Conservation (phyloP, 2,797 vertebrate species). For the Eleutherodactylus coqui region DNA sequence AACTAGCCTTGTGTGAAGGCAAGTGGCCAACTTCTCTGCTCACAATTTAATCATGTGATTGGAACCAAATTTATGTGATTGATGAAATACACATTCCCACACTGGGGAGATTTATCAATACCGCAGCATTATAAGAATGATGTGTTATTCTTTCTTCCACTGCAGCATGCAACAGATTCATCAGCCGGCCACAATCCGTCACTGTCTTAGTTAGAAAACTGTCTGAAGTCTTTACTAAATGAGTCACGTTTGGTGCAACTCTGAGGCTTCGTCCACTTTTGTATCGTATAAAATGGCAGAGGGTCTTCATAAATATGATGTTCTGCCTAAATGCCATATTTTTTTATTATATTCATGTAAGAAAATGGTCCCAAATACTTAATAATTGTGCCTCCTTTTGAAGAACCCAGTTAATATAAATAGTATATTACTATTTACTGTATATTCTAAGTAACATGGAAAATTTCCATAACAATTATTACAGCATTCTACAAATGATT, state of each 20-base stretch:
- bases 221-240: neutral
- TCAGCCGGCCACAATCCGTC: neutral
- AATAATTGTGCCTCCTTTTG: too few relatives aligned
- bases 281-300: too few relatives aligned
- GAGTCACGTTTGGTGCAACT: neutral
- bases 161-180: neutral
- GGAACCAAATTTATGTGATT: neutral
- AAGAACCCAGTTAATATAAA: too few relatives aligned
- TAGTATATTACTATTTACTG: too few relatives aligned
- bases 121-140: neutral
- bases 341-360: too few relatives aligned
- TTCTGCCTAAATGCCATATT: too few relatives aligned
- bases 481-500: too few relatives aligned
- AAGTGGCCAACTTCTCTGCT: neutral
- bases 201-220: neutral
- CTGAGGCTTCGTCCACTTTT: neutral
- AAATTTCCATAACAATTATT: too few relatives aligned
- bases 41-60: neutral
- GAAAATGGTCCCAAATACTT: too few relatives aligned
- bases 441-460: too few relatives aligned
- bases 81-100: neutral
- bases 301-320: neutral
- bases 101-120: neutral
- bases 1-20: neutral
- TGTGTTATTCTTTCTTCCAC: neutral